Evolutionary conservation across 2,113 vertebrate genomes (phyloP).

Genomic region (Acrocephalus kingi): DNA sequence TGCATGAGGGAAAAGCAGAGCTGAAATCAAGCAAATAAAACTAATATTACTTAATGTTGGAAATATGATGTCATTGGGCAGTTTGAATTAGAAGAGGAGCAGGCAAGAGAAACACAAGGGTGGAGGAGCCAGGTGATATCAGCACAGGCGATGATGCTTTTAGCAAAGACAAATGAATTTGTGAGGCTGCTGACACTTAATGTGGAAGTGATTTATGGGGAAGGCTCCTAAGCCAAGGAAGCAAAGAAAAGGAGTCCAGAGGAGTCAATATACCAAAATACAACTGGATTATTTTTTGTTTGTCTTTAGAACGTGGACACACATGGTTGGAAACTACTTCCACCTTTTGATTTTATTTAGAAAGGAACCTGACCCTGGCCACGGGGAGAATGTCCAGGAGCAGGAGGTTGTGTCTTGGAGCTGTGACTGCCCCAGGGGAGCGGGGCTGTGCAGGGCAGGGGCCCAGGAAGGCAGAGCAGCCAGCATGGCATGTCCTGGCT

Average conservation of each 20-base stretch:
- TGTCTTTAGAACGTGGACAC: not conserved
- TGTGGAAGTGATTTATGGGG: conserved; percentile 26
- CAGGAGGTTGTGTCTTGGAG: not conserved
- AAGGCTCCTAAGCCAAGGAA: not conserved
- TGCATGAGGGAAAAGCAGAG: not conserved
- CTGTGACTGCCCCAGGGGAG: not conserved
- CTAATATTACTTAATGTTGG: not conserved
- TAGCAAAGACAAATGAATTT: conserved; percentile 38
- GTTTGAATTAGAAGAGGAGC: not conserved
- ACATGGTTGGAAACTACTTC: not conserved
- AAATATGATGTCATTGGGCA: not conserved
- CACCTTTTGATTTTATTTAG: not conserved
- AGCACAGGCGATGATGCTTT: not conserved
- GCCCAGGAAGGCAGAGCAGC: not conserved
- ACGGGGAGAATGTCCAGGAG: not conserved
- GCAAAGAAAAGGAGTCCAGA: not conserved
- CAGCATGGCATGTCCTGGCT: not conserved
- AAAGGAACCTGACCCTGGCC: not conserved
- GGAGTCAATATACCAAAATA: not conserved
- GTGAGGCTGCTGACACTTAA: conserved; percentile 18
- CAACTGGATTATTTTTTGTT: not conserved
- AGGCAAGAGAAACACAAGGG: not conserved
- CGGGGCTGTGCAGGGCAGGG: not conserved
- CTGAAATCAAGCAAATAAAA: not conserved
- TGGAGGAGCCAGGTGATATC: not conserved